These are phyloP conservation scores for Halocynthia aurantium DNA, from an alignment of 23 tunicate species.

Conservation along the genomic window DNA sequence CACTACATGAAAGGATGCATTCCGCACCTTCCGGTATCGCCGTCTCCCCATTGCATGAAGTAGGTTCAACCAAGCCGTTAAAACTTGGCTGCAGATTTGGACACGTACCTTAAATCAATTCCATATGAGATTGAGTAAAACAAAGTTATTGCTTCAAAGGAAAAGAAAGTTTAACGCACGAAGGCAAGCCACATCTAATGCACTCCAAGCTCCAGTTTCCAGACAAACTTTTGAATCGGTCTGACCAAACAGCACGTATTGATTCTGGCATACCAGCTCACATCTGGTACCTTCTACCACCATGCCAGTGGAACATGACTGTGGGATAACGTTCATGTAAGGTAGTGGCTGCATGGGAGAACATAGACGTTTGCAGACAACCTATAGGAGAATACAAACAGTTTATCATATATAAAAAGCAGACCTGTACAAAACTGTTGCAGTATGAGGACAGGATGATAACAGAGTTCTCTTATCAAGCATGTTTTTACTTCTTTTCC, in stretches of 20 bases:
- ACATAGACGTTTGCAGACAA: constrained; percentile 37
- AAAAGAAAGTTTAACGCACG: constrained; percentile 27
- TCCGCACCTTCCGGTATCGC: constrained; percentile 18
- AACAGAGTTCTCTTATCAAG: too few relatives aligned
- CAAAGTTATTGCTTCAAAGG: not conserved
- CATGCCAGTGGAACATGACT: constrained; percentile 16
- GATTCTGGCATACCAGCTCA: constrained; percentile 25
- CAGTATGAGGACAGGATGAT: too few relatives aligned
- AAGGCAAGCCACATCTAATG: constrained; percentile 22
- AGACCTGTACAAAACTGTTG: too few relatives aligned
- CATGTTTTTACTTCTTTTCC: constrained; percentile 38
- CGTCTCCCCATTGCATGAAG: constrained; percentile 7
- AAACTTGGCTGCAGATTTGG: not conserved
- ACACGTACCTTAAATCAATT: constrained; percentile 33
- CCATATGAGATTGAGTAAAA: not conserved
- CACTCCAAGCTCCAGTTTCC: constrained; percentile 45
- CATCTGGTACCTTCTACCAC: constrained; percentile 44
- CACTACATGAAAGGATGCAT: constrained; percentile 32
- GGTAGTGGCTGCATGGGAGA: constrained; percentile 28
- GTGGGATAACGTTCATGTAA: constrained; percentile 32
- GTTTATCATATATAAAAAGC: too few relatives aligned
- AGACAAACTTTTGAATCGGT: constrained; percentile 11
- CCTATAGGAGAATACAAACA: too few relatives aligned
- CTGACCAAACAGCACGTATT: constrained; percentile 8
- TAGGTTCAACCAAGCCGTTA: constrained; percentile 33